Percentiles rank a stretch among this genome's conserved stretches.
Conservation (phyloP, 1,140 invertebrate genomes). For the Drosophila miranda region DNA sequence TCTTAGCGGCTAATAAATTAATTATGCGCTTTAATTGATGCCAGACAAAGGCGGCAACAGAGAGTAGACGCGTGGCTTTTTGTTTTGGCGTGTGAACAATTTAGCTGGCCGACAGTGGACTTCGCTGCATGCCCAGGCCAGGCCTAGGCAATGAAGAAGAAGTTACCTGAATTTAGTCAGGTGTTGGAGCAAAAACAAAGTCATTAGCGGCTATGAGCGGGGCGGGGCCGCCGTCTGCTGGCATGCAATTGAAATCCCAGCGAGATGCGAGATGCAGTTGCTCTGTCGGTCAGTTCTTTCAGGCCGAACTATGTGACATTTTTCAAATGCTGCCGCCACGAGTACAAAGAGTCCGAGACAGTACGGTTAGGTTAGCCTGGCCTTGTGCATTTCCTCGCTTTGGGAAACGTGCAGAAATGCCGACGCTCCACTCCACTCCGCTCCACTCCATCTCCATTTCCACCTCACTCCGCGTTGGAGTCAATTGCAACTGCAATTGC, state of each 20-base stretch:
- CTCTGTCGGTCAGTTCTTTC: slow-evolving; percentile 49
- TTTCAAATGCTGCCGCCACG: slow-evolving; percentile 66
- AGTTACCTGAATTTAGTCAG: slow-evolving; percentile 53
- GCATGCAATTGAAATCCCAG: slow-evolving; percentile 51
- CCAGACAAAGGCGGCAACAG: slow-evolving; percentile 33
- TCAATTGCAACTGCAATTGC: slow-evolving; percentile 27
- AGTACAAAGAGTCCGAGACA: slow-evolving; percentile 40
- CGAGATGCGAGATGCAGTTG: slow-evolving; percentile 11
- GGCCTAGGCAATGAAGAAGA: slow-evolving; percentile 10
- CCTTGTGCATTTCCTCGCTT: slow-evolving; percentile 54
- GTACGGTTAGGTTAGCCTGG: slow-evolving; percentile 48
- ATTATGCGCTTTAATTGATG: slow-evolving; percentile 75
- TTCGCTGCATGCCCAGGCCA: background rate
- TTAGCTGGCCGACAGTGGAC: slow-evolving; percentile 38
- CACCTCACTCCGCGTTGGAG: slow-evolving; percentile 23
- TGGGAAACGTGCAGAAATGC: slow-evolving; percentile 66
- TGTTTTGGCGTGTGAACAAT: slow-evolving; percentile 77
- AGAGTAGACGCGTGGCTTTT: slow-evolving; percentile 19
- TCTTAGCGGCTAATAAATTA: slow-evolving; percentile 64
- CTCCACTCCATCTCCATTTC: too few relatives aligned
- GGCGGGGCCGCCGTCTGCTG: slow-evolving; percentile 26
- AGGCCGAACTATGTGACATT: slow-evolving; percentile 72
- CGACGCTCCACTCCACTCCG: slow-evolving; percentile 18
- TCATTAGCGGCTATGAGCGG: slow-evolving; percentile 57
- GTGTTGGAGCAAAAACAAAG: slow-evolving; percentile 67